phyloP scores from a whole-genome alignment of 1,140 invertebrate genomes.

The Anoplophora glabripennis region DNA sequence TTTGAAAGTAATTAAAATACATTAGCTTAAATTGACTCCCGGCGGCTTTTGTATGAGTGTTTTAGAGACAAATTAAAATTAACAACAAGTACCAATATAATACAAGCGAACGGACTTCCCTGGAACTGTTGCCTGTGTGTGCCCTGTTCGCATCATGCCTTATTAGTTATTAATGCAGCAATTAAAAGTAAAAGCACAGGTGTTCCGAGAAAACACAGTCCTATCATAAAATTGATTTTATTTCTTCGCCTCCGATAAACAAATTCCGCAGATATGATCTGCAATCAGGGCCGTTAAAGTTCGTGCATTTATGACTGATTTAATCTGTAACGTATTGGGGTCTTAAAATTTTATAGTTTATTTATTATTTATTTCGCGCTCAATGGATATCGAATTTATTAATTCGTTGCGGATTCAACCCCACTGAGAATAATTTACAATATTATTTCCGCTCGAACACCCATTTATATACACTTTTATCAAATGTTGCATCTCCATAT shows the following conservation, averaged over 20 bases:
- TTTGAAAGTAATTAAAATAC: conserved; percentile 38
- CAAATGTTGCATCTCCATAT: conserved; percentile 11
- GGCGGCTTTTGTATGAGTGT: conserved; percentile 13
- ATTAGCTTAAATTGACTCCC: conserved; percentile 26
- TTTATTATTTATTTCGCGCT: conserved; percentile 36
- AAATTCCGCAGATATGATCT: conserved; percentile 42
- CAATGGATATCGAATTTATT: conserved; percentile 26
- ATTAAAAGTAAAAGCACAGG: conserved; percentile 42
- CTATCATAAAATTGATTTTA: conserved; percentile 42
- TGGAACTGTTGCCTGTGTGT: conserved; percentile 1
- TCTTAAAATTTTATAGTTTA: conserved; percentile 42
- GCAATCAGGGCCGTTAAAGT: conserved; percentile 31
- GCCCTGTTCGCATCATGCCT: conserved; percentile 15
- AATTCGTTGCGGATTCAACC: conserved; percentile 7
- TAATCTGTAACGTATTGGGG: conserved; percentile 40
- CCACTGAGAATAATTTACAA: neutral
- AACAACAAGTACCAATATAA: conserved; percentile 12
- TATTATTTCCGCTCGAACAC: conserved; percentile 8
- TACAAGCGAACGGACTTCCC: too few species aligned
- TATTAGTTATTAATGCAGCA: conserved; percentile 36
- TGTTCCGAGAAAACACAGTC: conserved; percentile 33
- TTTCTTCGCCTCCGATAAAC: conserved; percentile 33
- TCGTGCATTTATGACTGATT: conserved; percentile 38
- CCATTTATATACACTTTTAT: conserved; percentile 16
- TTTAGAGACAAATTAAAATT: conserved; percentile 27